These are phyloP conservation scores for Patella depressa DNA, from an alignment of 2,888 invertebrate genomes.

Conservation along the genomic window DNA sequence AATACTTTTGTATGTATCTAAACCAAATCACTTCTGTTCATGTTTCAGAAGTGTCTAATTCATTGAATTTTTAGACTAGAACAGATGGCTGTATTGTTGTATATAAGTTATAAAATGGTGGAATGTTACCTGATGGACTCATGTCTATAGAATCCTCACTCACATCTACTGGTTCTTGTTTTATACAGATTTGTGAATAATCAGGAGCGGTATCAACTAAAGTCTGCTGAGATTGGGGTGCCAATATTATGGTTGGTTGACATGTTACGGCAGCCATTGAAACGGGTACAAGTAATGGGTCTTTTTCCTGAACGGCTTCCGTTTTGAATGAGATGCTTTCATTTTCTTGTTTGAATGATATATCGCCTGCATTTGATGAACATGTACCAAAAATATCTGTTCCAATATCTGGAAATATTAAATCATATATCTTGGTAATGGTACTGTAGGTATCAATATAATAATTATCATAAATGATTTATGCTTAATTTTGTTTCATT, in stretches of 20 bases:
- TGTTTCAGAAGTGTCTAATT: too few relatives aligned
- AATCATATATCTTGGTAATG: too few relatives aligned
- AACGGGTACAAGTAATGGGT: not conserved
- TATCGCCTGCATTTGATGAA: constrained; percentile 70
- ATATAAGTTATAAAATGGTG: too few relatives aligned
- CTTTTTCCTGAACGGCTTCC: not conserved
- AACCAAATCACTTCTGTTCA: too few relatives aligned
- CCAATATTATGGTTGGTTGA: constrained; percentile 72
- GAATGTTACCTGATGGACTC: not conserved
- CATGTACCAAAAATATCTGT: constrained; percentile 86
- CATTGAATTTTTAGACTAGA: too few relatives aligned
- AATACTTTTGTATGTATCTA: too few relatives aligned
- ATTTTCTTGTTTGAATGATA: not conserved
- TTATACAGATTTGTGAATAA: constrained; percentile 81
- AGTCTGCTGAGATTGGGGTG: constrained; percentile 35
- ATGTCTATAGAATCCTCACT: constrained; percentile 41
- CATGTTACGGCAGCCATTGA: constrained; percentile 52
- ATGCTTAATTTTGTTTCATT: too few relatives aligned
- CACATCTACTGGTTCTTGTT: constrained; percentile 75
- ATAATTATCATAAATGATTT: too few relatives aligned
- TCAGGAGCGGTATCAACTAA: constrained; percentile 27
- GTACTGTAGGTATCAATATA: too few relatives aligned
- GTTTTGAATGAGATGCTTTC: constrained; percentile 73
- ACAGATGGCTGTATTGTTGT: too few relatives aligned
- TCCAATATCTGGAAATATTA: constrained; percentile 81